Percentiles rank a stretch among this genome's conserved stretches.
Evolutionary conservation across 2,888 invertebrate genomes (phyloP).

Genomic region (Julus scanicus): DNA sequence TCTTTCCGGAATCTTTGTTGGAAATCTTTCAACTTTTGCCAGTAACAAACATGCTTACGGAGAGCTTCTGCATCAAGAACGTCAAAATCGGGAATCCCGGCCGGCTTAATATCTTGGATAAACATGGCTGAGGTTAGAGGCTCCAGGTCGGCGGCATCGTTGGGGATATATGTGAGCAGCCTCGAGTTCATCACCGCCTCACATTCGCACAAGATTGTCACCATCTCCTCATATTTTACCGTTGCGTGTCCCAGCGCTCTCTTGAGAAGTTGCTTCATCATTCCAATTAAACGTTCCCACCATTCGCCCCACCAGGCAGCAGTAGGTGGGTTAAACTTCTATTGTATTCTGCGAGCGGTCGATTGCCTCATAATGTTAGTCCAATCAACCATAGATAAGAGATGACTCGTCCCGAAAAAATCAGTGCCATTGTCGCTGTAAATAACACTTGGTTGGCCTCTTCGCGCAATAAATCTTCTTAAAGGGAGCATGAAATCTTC

Average conservation of each 20-base stretch:
- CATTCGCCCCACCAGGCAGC: constrained; percentile 68
- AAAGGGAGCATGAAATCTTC: too few species aligned
- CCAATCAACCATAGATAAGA: too few species aligned
- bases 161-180: constrained; percentile 63
- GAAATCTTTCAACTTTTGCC: not conserved
- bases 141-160: constrained; percentile 59
- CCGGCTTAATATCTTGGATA: not conserved
- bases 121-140: constrained; percentile 58
- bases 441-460: too few species aligned
- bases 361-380: too few species aligned
- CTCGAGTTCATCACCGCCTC: constrained; percentile 63
- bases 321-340: constrained; percentile 65
- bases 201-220: constrained; percentile 62
- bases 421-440: too few species aligned
- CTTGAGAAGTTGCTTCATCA: constrained; percentile 64
- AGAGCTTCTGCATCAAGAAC: too few species aligned
- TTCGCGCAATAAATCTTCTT: too few species aligned
- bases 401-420: too few species aligned
- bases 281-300: constrained; percentile 66
- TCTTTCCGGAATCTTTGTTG: not conserved
- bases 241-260: constrained; percentile 63
- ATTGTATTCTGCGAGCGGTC: constrained; percentile 58
- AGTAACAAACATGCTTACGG: not conserved
- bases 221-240: constrained; percentile 62
- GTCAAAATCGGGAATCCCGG: not conserved